Base-by-base conservation (phyloP, 2,113 vertebrate species). In the Bombycilla garrulus region DNA sequence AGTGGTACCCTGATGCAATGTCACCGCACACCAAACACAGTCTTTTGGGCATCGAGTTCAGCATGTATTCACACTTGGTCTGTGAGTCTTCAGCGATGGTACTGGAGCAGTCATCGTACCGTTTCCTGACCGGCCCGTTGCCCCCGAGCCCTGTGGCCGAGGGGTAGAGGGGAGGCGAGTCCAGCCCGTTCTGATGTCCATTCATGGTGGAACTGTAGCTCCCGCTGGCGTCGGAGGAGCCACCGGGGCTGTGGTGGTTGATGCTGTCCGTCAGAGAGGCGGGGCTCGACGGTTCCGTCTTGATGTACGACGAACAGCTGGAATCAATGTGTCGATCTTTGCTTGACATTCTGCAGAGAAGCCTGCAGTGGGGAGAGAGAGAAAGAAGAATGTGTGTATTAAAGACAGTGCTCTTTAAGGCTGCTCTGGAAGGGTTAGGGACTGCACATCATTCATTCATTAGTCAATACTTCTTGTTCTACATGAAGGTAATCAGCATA, bases 311-410 rank as follows among this genome's bases (percentile, higher is more conserved):
- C 97, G 99, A 99, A 98, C 99, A 99, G 98, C 98, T 99, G 88
- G 99, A 99, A 98, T 99, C 99, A 98, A 99, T 99, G 99, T 99
- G 99, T 97, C 99, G 99, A 98, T 99, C 99, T 98, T 99, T 99
- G 99, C 98, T 99, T 98, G 99, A 99, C 99, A 99, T 99, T 99
- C 99, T 99, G 99, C 99, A 99, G 98, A 99, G 99, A 98, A 99
- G 99, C 99, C 99, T 99, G 98, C 65, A 97, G 92, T 33, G 31
- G 51, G 48, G 54, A 93, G 79, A 94, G 48, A 95, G 90, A 95
- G 87, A 94, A 31, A 94, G 92, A 97, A 91, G 95, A 88, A 95
- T 95, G 89, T 92, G 72, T 81, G 95, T 89, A 96, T 97, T 97
- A 98, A 97, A 97, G 96, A 93, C 97, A 78, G 38, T 66, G 85